Conservation (phyloP, 1,140 invertebrate genomes). For the Oscheius sp. region DNA sequence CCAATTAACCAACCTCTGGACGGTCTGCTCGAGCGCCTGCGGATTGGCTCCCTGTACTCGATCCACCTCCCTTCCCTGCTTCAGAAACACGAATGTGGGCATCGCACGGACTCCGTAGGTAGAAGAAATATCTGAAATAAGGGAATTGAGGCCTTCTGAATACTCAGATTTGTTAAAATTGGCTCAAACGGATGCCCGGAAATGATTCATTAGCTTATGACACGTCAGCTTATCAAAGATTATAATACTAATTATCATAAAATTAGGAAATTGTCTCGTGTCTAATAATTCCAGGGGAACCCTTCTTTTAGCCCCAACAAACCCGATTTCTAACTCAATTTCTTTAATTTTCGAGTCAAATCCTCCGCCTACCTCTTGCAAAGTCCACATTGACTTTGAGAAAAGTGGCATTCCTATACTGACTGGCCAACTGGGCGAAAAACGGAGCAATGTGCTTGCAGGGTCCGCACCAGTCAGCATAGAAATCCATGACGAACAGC, state of each 20-base stretch:
- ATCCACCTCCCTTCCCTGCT: constrained; percentile 42
- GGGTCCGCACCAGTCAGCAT: constrained; percentile 44
- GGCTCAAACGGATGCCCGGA: no score
- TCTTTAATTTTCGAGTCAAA: no score
- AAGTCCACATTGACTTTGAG: constrained; percentile 48
- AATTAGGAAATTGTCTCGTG: no score
- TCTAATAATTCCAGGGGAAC: no score
- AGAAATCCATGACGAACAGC: constrained; percentile 48
- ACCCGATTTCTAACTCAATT: no score
- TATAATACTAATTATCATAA: no score
- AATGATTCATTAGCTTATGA: no score
- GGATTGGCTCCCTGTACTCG: constrained; percentile 43
- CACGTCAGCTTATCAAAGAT: no score
- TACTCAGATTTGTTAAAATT: no score
- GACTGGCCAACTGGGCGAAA: constrained; percentile 42
- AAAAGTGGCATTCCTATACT: constrained; percentile 46
- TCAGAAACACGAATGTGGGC: constrained; percentile 49
- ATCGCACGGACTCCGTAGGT: constrained; percentile 45
- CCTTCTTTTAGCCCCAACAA: no score
- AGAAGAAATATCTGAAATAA: constrained; percentile 37
- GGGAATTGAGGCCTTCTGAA: no score
- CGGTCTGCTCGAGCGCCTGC: constrained; percentile 19
- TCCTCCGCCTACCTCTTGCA: background rate
- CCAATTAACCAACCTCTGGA: constrained; percentile 6
- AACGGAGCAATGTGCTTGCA: constrained; percentile 48